Evolutionary conservation across 2,888 invertebrate species (phyloP), one percentile per base, ranked within the genome.

Genomic region (Drosophila pegasa): DNA sequence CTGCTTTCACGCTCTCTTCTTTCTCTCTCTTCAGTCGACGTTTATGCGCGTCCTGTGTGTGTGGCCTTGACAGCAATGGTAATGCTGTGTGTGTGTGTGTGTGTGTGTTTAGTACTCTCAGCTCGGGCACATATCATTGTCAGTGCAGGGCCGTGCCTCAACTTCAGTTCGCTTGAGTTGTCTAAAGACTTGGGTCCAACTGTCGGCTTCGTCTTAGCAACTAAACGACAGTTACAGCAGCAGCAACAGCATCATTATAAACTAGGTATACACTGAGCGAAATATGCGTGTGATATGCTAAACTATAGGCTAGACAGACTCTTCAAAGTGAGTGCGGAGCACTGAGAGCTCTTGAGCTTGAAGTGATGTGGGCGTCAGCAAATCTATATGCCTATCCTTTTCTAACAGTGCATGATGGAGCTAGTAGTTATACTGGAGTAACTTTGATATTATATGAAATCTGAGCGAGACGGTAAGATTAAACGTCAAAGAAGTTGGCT

Each of bases 131-230:
- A 83, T 87, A 83, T 83, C 82, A 83, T 83, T 83, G 82, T 83
- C 82, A 83, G 88, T 70, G 71, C 79, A 75, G 55, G 65, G 52
- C 83, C 79, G 83, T 75, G 83, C 63, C 80, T 75, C 61, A 79
- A 78, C 87, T 83, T 58, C 71, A 84, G 87, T 84, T 85, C 86
- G 65, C 85, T 84, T 80, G 89, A 87, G 74, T 87, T 80, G 87
- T 87, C 82, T 87, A 87, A 82, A 82, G 88, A 84, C 82, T 77
- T 74, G 48, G 78, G 85, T 85, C 89, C 84, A 84, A 80, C 76
- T 83, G 82, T 80, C 58, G 87, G 73, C 87, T 67, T 87, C 81
- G 66, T 84, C 89, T 87, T 87, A 84, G 78, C 74, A 84, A 80
- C 89, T 87, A 84, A 88, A 77, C 84, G 88, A 72, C 80, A 75